Base-by-base conservation (phyloP, 2,113 vertebrate species). In the Daubentonia madagascariensis region DNA sequence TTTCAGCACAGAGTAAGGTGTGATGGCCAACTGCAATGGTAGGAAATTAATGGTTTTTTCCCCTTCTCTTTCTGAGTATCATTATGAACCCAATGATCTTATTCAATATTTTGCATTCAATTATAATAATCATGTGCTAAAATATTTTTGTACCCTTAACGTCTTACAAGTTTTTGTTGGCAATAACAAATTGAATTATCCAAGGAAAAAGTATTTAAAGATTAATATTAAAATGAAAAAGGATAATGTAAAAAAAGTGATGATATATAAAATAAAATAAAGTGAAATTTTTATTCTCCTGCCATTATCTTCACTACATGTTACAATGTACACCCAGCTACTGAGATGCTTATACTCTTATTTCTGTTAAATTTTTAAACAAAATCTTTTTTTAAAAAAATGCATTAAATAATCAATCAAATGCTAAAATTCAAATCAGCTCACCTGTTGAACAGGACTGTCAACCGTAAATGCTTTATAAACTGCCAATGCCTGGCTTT, bases 381-480 rank as follows among this genome's bases (percentile, higher is more conserved):
- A 78, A 91, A 92, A 70, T 3, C 2, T 89, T 63, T 78, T 43
- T 63, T 75, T 1, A 7, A 17, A 94, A 94, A 63, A 63, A 72
- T 35, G n/a, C 16, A 83, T 65, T 0, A 1, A 1, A 4, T 2
- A 14, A 8, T 43, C 37, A 12, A 35, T 37, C 40, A n/a, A 91
- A 1, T 4, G 0, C 48, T 85, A 4, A 70, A 50, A 94, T 45
- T 35, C 35, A 65, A 67, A 1, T 4, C 0, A 54, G 87, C 89
- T 61, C 45, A 99, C 99, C 99, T 99, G 99, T 40, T 99, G 98
- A 35, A 99, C 99, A 3, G 99, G 98, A 97, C 99, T 99, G 98
- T 99, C 99, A 0, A 99, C 99, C 0, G 99, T 99, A 97, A 99
- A 99, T 0, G 99, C 99, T 98, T 99, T 99, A 97, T 99, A 99